A percentile compares a stretch with the other conserved stretches of the same genome.
Conservation (phyloP, 2,797 vertebrate genomes). For the Premnoplex brunnescens region DNA sequence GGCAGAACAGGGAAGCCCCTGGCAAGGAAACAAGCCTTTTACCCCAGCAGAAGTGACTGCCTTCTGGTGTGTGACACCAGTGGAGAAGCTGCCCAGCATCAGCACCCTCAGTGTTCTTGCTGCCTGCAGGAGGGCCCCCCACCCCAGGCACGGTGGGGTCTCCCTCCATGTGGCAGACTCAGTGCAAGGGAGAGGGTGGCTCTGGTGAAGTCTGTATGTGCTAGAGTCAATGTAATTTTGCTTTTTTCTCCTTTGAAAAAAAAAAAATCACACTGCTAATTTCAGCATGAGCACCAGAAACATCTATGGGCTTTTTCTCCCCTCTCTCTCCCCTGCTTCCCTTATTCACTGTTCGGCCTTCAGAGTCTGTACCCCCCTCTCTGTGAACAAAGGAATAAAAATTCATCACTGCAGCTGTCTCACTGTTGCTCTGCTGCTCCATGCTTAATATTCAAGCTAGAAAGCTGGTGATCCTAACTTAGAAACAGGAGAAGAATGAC, state of each 20-base stretch:
- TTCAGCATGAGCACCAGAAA: background rate
- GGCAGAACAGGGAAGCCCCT: background rate
- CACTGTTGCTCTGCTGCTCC: background rate
- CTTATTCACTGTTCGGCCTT: background rate
- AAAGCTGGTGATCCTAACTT: background rate
- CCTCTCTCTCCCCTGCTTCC: background rate
- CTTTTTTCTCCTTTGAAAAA: background rate
- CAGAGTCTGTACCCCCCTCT: background rate
- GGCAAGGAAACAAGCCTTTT: constrained; percentile 7
- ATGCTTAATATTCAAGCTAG: constrained; percentile 1
- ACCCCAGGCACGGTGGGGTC: background rate
- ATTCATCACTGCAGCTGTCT: background rate
- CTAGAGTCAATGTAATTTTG: background rate
- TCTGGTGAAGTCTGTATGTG: background rate
- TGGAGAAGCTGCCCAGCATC: background rate
- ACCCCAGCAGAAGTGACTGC: background rate
- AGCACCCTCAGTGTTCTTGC: background rate
- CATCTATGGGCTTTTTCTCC: background rate
- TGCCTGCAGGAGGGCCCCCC: background rate
- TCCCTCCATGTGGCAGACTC: background rate
- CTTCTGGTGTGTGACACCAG: background rate
- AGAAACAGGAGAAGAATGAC: background rate
- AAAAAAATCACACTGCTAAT: background rate
- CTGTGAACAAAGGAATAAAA: constrained; percentile 4
- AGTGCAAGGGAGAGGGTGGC: background rate